Percentiles rank a stretch among this genome's conserved stretches.
Evolutionary conservation across 2,888 invertebrate genomes (phyloP).

Genomic region (Eupithecia abbreviata): DNA sequence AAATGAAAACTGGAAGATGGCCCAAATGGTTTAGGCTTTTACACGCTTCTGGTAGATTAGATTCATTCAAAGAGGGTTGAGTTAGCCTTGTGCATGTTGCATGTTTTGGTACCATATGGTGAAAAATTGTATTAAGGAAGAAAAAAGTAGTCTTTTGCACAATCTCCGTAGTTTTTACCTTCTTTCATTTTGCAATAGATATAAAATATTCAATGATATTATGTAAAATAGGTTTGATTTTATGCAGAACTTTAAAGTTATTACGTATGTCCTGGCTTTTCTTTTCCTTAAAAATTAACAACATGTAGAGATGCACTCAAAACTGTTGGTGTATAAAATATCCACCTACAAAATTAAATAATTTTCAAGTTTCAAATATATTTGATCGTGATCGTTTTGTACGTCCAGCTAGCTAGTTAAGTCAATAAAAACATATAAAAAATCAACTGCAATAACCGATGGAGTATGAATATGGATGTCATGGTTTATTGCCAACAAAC

Average conservation of each 20-base stretch:
- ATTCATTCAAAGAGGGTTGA: neutral
- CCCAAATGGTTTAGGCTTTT: constrained; percentile 18
- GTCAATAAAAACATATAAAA: constrained; percentile 21
- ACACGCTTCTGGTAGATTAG: neutral
- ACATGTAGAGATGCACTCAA: neutral
- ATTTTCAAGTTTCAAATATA: neutral
- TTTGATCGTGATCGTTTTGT: constrained; percentile 5
- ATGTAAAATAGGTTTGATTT: neutral
- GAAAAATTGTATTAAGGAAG: neutral
- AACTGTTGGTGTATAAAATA: neutral
- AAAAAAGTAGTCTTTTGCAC: neutral
- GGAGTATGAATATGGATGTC: constrained; percentile 30
- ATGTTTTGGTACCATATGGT: neutral
- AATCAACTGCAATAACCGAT: constrained; percentile 21
- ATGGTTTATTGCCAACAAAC: constrained; percentile 23
- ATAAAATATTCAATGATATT: neutral
- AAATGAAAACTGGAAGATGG: constrained; percentile 26
- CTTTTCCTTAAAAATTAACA: neutral
- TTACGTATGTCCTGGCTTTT: neutral
- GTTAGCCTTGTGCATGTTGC: neutral
- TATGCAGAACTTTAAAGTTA: neutral
- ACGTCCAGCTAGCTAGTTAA: constrained; percentile 10
- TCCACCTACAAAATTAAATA: neutral
- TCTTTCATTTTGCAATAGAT: neutral
- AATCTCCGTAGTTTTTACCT: neutral